Percentiles rank a stretch among this genome's conserved stretches.
These are phyloP conservation scores for Eristalis pertinax DNA, from an alignment of 2,888 invertebrate genomes.

Conservation along the genomic window DNA sequence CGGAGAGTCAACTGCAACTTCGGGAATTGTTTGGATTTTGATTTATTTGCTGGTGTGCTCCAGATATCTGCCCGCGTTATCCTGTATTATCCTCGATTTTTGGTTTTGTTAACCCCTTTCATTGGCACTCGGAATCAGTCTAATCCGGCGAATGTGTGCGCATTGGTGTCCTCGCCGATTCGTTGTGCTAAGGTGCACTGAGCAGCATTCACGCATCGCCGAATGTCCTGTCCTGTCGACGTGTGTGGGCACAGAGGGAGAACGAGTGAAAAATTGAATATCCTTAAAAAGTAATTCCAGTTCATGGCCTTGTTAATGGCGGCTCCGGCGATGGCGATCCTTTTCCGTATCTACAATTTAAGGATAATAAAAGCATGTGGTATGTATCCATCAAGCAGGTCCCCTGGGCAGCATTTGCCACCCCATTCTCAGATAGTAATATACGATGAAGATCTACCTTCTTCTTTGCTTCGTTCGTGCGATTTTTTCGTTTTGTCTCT, in stretches of 20 bases:
- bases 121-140: conserved; percentile 18
- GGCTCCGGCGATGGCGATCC: conserved; percentile 65
- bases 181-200: not conserved
- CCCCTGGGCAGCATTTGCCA: conserved; percentile 81
- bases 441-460: conserved; percentile 71
- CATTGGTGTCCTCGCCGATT: not conserved
- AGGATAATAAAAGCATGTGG: conserved; percentile 79
- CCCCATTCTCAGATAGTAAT: conserved; percentile 78
- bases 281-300: conserved; percentile 69
- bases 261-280: conserved; percentile 57
- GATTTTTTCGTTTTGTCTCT: not conserved
- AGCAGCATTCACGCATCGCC: conserved; percentile 10
- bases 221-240: not conserved
- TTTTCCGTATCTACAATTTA: conserved; percentile 64
- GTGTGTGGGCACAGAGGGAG: not conserved
- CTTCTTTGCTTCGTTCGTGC: not conserved
- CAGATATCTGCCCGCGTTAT: conserved; percentile 76
- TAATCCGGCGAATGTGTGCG: conserved; percentile 31
- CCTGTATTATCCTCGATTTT: conserved; percentile 81
- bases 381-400: conserved; percentile 80
- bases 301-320: conserved; percentile 73
- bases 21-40: conserved; percentile 81
- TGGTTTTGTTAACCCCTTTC: conserved; percentile 78
- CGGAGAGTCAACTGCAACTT: conserved; percentile 81
- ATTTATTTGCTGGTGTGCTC: conserved; percentile 81